Conservation (phyloP, 35 echinoderm and acorn worm genomes). For the Ophioderma brevispina region DNA sequence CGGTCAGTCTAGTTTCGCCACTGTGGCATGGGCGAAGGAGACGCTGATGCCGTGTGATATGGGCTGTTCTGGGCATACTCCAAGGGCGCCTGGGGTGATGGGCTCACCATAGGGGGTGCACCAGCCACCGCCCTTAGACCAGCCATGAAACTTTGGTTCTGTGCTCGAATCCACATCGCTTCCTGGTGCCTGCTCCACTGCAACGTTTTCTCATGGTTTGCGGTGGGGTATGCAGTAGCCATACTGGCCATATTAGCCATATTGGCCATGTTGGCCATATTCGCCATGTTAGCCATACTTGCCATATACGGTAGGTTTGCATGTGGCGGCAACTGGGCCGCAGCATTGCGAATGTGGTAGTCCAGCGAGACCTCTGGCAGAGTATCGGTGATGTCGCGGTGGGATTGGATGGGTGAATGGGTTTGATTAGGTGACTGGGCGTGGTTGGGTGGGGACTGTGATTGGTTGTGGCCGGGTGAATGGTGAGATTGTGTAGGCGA, state of each 20-base stretch:
- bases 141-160: not conserved
- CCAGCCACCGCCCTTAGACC: slow-evolving; percentile 1
- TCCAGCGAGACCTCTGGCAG: not conserved
- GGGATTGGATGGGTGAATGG: not conserved
- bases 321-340: not conserved
- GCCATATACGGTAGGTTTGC: not conserved
- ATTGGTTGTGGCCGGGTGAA: not conserved
- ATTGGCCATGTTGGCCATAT: not conserved
- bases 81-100: not conserved
- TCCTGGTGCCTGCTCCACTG: not conserved
- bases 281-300: slow-evolving; percentile 1
- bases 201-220: not conserved
- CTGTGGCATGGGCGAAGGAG: not conserved
- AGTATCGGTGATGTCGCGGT: not conserved
- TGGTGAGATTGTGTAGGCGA: not conserved
- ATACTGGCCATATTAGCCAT: not conserved
- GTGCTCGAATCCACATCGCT: not conserved
- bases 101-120: slow-evolving; percentile 2
- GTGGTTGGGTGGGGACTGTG: not conserved
- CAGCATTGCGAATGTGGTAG: not conserved
- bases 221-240: not conserved
- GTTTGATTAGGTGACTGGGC: not conserved
- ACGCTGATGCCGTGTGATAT: not conserved
- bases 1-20: not conserved
- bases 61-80: not conserved